Conservation (phyloP, 2,888 invertebrate species). For the Cerceris ruficornis region DNA sequence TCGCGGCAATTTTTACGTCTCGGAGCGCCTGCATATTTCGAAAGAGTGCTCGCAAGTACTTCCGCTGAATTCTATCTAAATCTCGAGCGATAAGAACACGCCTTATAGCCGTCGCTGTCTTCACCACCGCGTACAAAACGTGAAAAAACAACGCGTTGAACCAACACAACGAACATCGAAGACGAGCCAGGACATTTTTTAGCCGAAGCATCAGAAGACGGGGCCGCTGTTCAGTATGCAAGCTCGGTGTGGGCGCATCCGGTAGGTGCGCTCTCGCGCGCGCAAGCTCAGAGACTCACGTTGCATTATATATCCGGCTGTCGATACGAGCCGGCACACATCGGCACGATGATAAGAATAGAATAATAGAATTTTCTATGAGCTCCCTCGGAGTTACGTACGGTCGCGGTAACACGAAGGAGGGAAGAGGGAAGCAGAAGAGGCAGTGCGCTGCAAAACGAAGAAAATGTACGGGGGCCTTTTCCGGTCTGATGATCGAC, state of each 20-base stretch:
- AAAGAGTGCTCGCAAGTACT: too few species aligned
- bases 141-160: neutral
- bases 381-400: constrained; percentile 41
- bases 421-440: neutral
- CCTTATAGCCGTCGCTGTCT: neutral
- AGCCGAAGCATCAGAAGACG: constrained; percentile 63
- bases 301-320: constrained; percentile 76
- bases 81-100: too few species aligned
- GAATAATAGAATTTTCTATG: constrained; percentile 75
- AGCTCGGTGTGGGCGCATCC: constrained; percentile 78
- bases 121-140: neutral
- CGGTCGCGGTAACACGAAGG: constrained; percentile 5
- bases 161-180: constrained; percentile 40
- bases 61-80: too few species aligned
- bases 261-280: constrained; percentile 66
- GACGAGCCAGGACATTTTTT: constrained; percentile 68
- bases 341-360: constrained; percentile 72
- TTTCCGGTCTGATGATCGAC: constrained; percentile 56
- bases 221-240: constrained; percentile 75
- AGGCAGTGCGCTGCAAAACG: constrained; percentile 46
- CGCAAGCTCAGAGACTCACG: constrained; percentile 75
- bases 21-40: too few species aligned
- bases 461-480: constrained; percentile 49
- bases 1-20: too few species aligned
- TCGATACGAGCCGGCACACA: constrained; percentile 66